phyloP scores from a whole-genome alignment of 37 sponge, comb jelly and placozoan species.

The Bolinopsis microptera region DNA sequence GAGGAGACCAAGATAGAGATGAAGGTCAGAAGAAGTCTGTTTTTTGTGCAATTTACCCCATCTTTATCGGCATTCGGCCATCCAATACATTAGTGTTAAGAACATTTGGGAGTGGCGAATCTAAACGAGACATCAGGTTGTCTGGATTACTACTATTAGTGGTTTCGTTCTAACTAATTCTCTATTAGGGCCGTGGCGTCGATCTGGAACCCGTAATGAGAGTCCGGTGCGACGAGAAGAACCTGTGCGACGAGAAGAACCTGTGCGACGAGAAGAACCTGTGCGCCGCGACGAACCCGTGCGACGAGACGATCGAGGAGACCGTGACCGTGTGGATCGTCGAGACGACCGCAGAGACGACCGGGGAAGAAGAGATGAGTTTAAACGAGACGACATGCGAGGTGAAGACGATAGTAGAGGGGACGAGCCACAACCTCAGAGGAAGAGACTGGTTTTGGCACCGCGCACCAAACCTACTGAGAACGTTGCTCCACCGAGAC shows the following conservation, averaged over 20 bases:
- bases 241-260: not conserved
- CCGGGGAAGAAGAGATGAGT: not conserved
- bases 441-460: not conserved
- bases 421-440: not conserved
- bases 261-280: not conserved
- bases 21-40: not conserved
- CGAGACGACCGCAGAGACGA: not conserved
- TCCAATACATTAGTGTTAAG: too few relatives aligned
- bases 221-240: not conserved
- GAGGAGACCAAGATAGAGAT: not conserved
- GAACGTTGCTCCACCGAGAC: not conserved
- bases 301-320: not conserved
- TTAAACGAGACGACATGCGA: not conserved
- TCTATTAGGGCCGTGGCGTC: not conserved
- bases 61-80: too few relatives aligned
- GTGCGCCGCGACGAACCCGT: not conserved
- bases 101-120: too few relatives aligned
- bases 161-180: not conserved
- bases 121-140: too few relatives aligned
- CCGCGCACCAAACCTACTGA: slow-evolving; percentile 9
- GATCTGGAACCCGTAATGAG: not conserved
- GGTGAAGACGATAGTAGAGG: not conserved
- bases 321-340: not conserved
- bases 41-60: too few relatives aligned
- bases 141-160: too few relatives aligned